Evolutionary conservation across 2,797 vertebrate species (phyloP).

Genomic region (Oreochromis grahami): DNA sequence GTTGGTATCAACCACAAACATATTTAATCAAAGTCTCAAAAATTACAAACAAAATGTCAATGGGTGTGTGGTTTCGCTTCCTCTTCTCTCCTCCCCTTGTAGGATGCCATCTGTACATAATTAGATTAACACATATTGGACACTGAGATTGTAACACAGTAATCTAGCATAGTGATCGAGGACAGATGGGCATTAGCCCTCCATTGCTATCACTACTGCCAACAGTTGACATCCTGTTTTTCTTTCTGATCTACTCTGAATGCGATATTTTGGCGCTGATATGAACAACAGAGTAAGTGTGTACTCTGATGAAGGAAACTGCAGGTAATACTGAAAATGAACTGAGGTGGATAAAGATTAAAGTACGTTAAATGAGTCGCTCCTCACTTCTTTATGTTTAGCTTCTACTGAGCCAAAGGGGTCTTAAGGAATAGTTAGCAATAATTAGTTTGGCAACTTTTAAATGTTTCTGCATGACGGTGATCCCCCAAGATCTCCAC

Average conservation of each 20-base stretch:
- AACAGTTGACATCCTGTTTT: slow-evolving; percentile 2
- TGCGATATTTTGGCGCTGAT: background rate
- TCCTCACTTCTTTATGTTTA: background rate
- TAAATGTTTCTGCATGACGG: background rate
- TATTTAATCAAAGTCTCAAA: slow-evolving; percentile 6
- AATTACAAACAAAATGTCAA: background rate
- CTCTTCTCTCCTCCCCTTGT: background rate
- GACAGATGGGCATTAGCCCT: slow-evolving; percentile 43
- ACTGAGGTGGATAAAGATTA: background rate
- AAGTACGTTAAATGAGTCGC: background rate
- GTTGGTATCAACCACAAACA: background rate
- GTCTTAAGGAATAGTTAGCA: background rate
- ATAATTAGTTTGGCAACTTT: background rate
- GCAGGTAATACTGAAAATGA: background rate
- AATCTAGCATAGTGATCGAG: slow-evolving; percentile 44
- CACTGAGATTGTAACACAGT: slow-evolving; percentile 31
- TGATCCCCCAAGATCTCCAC: background rate
- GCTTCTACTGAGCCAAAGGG: background rate
- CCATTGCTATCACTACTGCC: slow-evolving; percentile 12
- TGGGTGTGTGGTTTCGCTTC: background rate
- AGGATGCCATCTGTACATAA: slow-evolving; percentile 51
- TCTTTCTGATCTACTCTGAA: background rate
- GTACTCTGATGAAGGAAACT: background rate
- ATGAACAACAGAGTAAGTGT: background rate
- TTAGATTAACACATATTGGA: slow-evolving; percentile 55